phyloP scores from a whole-genome alignment of 35 echinoderm and acorn worm genomes.

The Lytechinus variegatus region DNA sequence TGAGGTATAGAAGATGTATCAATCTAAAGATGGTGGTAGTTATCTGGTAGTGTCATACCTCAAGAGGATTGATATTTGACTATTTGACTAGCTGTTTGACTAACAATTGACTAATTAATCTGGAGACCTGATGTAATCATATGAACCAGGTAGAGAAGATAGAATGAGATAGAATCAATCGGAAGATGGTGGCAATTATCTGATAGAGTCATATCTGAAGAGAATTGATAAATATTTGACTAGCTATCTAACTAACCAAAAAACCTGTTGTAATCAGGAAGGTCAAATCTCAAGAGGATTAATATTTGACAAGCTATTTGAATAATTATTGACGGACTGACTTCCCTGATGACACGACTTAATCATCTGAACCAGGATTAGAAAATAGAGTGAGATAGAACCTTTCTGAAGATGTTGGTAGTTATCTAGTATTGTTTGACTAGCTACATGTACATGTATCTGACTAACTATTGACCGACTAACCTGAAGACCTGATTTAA shows the following conservation, averaged over 20 bases:
- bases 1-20: constrained; percentile 84
- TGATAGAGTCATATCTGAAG: too few species aligned
- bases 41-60: constrained; percentile 6
- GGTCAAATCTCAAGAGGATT: neutral
- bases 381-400: constrained; percentile 76
- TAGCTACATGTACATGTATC: too few species aligned
- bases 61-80: neutral
- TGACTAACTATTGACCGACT: too few species aligned
- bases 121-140: constrained; percentile 96
- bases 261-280: constrained; percentile 60
- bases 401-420: constrained; percentile 86
- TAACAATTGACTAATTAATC: constrained; percentile 51
- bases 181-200: constrained; percentile 75
- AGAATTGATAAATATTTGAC: neutral
- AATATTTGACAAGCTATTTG: too few species aligned
- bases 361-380: constrained; percentile 94
- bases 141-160: constrained; percentile 83
- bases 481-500: neutral
- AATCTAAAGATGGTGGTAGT: constrained; percentile 82
- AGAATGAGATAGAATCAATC: constrained; percentile 87
- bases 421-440: neutral
- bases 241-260: neutral
- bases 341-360: neutral
- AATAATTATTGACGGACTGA: too few species aligned
- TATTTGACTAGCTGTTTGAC: neutral